Evolutionary conservation across 2,888 invertebrate genomes (phyloP).

Genomic region (Lasioglossum calceatum): DNA sequence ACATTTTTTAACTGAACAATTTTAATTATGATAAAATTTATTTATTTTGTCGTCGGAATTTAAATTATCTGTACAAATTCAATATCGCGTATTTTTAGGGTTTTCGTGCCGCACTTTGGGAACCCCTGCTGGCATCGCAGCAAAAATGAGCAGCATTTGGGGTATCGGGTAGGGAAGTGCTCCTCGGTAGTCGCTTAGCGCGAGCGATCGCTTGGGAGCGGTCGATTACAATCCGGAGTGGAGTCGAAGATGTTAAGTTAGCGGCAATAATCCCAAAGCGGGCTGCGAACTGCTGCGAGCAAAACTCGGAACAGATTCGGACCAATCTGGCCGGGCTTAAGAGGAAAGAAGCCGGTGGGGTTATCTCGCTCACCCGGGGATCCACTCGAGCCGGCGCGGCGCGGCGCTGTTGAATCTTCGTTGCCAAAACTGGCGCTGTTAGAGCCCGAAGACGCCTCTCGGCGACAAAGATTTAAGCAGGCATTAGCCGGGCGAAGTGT

Average conservation of each 20-base stretch:
- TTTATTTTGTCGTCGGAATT: too few relatives aligned
- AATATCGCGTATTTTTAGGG: too few relatives aligned
- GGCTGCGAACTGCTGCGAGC: not conserved
- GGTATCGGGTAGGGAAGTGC: not conserved
- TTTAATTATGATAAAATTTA: too few relatives aligned
- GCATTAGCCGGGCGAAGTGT: constrained; percentile 42
- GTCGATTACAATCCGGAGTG: not conserved
- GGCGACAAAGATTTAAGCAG: constrained; percentile 9
- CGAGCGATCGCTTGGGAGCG: not conserved
- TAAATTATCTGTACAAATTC: too few relatives aligned
- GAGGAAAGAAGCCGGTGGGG: constrained; percentile 7
- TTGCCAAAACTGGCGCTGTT: constrained; percentile 5
- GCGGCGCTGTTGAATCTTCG: not conserved
- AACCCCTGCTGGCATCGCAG: not conserved
- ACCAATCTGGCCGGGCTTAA: constrained; percentile 20
- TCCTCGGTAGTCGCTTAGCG: not conserved
- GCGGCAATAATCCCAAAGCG: constrained; percentile 1
- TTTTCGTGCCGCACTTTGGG: too few relatives aligned
- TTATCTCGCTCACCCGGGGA: constrained; percentile 2
- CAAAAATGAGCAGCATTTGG: not conserved
- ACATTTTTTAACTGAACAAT: too few relatives aligned
- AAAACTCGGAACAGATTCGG: constrained; percentile 13
- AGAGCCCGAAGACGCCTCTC: constrained; percentile 8
- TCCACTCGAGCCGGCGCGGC: not conserved
- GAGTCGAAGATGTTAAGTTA: constrained; percentile 5